Evolutionary conservation across 2,888 invertebrate species (phyloP).

Genomic region (Dyspetes luteomarginatus): DNA sequence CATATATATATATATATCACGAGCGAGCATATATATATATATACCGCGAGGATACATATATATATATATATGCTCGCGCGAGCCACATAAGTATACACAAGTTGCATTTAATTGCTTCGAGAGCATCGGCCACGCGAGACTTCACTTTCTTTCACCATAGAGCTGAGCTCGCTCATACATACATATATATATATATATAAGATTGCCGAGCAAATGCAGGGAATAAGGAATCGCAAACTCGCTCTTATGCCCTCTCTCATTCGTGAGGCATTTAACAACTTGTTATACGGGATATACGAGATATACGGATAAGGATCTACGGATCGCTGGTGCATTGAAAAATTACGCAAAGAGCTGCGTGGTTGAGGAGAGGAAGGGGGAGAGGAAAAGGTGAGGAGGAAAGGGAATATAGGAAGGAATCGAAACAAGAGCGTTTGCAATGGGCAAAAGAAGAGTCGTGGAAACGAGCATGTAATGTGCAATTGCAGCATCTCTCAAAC

Average conservation of each 20-base stretch:
- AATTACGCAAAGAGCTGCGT: too few relatives aligned
- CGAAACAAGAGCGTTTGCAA: slow-evolving; percentile 41
- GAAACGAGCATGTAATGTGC: slow-evolving; percentile 40
- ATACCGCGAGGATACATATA: background rate
- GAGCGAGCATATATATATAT: background rate
- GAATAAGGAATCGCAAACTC: background rate
- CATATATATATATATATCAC: background rate
- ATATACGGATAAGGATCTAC: slow-evolving; percentile 62
- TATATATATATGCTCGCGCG: background rate
- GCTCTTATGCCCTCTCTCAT: slow-evolving; percentile 16
- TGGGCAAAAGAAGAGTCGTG: slow-evolving; percentile 45
- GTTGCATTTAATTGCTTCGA: slow-evolving; percentile 59
- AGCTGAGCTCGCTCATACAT: too few relatives aligned
- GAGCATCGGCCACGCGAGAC: slow-evolving; percentile 59
- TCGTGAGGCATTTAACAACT: slow-evolving; percentile 53
- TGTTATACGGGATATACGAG: slow-evolving; percentile 43
- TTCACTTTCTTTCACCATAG: slow-evolving; percentile 60
- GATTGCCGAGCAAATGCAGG: too few relatives aligned
- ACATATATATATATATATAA: too few relatives aligned
- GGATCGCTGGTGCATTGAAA: slow-evolving; percentile 25
- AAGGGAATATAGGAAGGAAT: background rate
- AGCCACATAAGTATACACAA: slow-evolving; percentile 17
- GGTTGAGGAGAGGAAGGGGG: background rate
- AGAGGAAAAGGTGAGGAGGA: background rate
- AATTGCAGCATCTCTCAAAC: slow-evolving; percentile 45